phyloP scores from a whole-genome alignment of 2,888 invertebrate species.

The Hyppa rectilinea region DNA sequence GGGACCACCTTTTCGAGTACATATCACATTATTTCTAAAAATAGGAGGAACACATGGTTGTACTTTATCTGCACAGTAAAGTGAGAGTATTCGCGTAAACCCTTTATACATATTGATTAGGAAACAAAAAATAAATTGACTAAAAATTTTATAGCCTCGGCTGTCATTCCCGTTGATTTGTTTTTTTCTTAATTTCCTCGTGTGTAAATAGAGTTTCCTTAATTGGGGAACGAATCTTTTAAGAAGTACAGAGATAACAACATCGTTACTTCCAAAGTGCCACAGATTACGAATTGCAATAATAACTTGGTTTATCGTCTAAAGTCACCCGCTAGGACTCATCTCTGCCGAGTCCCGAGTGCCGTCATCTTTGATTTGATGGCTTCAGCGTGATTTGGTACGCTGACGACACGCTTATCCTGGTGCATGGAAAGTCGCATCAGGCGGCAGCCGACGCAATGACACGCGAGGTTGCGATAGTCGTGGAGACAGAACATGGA shows the following conservation, averaged over 20 bases:
- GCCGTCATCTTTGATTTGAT: too few species aligned
- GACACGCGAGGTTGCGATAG: too few species aligned
- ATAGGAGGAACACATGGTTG: conserved; percentile 82
- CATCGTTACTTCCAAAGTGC: conserved; percentile 2
- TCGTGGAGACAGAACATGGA: too few species aligned
- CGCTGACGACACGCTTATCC: too few species aligned
- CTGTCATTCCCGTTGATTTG: conserved; percentile 68
- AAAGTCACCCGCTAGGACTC: not conserved
- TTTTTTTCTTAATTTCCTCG: conserved; percentile 34
- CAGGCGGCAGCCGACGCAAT: too few species aligned
- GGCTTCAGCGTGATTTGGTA: too few species aligned
- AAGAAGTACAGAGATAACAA: not conserved
- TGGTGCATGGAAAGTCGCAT: too few species aligned
- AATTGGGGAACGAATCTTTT: conserved; percentile 28
- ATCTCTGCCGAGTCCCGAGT: too few species aligned
- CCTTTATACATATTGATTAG: conserved; percentile 86
- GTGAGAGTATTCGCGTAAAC: conserved; percentile 83
- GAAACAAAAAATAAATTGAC: conserved; percentile 72
- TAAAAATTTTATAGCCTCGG: conserved; percentile 74
- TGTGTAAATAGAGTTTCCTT: conserved; percentile 40
- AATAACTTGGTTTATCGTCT: not conserved
- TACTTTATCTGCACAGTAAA: conserved; percentile 82
- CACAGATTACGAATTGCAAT: conserved; percentile 1
- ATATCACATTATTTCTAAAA: conserved; percentile 79
- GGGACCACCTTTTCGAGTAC: conserved; percentile 78